Conservation (phyloP, 2,113 vertebrate genomes). For the Rhinopithecus roxellana region DNA sequence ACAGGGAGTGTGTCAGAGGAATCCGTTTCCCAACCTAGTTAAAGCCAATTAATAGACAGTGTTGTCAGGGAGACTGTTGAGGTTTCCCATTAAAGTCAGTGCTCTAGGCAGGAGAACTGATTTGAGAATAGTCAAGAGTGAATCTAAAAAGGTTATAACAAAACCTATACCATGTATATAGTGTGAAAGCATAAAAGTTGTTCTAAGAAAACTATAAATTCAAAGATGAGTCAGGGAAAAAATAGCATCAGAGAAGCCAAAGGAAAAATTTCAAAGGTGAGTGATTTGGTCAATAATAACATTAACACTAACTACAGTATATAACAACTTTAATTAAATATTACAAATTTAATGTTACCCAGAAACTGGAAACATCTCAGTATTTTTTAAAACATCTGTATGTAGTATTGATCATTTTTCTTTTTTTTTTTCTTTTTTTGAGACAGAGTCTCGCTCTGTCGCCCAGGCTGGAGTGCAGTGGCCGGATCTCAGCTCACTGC, state of each 20-base stretch:
- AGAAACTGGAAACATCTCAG: neutral
- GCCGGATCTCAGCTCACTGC: too few species aligned
- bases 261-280: neutral
- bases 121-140: neutral
- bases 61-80: neutral
- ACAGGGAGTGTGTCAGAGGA: neutral
- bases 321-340: neutral
- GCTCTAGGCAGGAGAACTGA: neutral
- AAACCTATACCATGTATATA: neutral
- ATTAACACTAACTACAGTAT: neutral
- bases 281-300: neutral
- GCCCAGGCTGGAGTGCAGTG: too few species aligned
- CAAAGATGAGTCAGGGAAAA: neutral
- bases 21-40: neutral
- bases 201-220: slow-evolving; percentile 4
- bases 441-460: too few species aligned
- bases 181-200: neutral
- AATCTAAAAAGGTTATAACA: neutral
- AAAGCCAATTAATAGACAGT: neutral
- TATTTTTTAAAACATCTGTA: neutral
- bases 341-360: neutral
- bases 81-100: neutral
- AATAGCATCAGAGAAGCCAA: neutral
- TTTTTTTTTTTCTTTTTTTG: neutral
- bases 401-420: neutral